A percentile compares a stretch with the other conserved stretches of the same genome.
Conservation (phyloP, 2,113 vertebrate genomes). For the Gnathonemus longibarbis region DNA sequence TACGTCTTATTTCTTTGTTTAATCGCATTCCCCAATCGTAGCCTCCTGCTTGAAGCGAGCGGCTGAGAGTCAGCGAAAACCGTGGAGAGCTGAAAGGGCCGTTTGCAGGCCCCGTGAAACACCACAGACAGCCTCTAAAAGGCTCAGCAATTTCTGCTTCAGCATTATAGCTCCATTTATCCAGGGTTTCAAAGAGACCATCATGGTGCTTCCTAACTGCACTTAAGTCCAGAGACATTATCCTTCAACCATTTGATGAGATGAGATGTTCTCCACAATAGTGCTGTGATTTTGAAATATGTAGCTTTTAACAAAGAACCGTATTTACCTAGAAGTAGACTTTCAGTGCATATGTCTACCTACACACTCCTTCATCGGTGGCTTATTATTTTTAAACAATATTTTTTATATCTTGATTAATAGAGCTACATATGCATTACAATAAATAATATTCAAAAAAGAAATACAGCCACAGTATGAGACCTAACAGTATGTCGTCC, state of each 20-base stretch:
- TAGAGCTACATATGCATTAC: neutral
- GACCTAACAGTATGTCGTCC: too few relatives aligned
- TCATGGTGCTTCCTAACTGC: neutral
- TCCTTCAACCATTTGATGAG: constrained; percentile 7
- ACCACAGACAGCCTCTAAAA: constrained; percentile 10
- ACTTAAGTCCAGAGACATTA: constrained; percentile 6
- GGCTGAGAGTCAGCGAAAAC: neutral
- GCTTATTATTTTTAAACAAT: neutral
- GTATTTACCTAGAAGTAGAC: neutral
- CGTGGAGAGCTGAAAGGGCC: neutral
- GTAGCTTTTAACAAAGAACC: neutral
- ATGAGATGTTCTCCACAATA: neutral
- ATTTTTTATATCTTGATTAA: neutral
- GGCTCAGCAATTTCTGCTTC: neutral
- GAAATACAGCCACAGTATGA: neutral
- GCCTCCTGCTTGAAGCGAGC: neutral
- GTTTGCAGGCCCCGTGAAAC: neutral
- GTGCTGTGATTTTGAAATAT: neutral
- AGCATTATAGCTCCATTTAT: neutral
- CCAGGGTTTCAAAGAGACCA: neutral
- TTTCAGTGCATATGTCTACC: neutral
- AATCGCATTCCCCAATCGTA: neutral
- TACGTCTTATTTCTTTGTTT: constrained; percentile 3
- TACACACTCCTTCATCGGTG: neutral
- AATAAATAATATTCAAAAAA: neutral